phyloP scores from a whole-genome alignment of 37 sponge, comb jelly and placozoan genomes.

The Theonella swinhoei region DNA sequence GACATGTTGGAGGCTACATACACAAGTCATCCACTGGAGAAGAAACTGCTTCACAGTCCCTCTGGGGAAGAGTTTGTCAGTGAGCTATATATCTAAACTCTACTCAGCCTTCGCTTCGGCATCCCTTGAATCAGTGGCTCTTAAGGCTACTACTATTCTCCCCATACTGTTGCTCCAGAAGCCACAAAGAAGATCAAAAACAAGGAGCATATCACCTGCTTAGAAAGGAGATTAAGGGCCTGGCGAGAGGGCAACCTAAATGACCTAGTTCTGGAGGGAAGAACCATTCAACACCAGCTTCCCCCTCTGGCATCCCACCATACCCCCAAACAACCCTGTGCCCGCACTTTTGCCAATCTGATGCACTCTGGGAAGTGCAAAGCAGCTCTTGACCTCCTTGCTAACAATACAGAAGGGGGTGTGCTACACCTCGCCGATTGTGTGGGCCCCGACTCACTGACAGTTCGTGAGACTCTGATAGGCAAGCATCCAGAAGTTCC shows the following conservation, averaged over 20 bases:
- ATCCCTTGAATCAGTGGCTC: constrained; percentile 22
- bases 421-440: too few species aligned
- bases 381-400: too few species aligned
- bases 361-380: constrained; percentile 41
- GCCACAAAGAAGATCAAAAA: constrained; percentile 27
- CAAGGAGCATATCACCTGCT: constrained; percentile 19
- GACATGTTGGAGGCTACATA: neutral
- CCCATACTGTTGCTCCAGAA: constrained; percentile 25
- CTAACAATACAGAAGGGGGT: too few species aligned
- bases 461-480: neutral
- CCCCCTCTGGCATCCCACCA: neutral
- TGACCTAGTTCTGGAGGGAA: constrained; percentile 12
- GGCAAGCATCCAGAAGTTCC: constrained; percentile 14
- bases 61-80: constrained; percentile 22
- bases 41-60: constrained; percentile 13
- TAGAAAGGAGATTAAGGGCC: constrained; percentile 14
- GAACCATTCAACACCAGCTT: constrained; percentile 15
- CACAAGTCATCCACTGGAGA: constrained; percentile 37
- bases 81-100: constrained; percentile 12
- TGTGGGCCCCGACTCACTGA: too few species aligned
- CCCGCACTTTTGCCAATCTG: neutral
- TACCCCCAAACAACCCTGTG: too few species aligned
- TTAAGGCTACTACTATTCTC: constrained; percentile 13
- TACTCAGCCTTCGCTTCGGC: constrained; percentile 24
- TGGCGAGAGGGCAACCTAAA: constrained; percentile 39